Percentiles rank a stretch among this genome's conserved stretches.
Conservation (phyloP, 2,888 invertebrate species). For the Coremacera marginata region DNA sequence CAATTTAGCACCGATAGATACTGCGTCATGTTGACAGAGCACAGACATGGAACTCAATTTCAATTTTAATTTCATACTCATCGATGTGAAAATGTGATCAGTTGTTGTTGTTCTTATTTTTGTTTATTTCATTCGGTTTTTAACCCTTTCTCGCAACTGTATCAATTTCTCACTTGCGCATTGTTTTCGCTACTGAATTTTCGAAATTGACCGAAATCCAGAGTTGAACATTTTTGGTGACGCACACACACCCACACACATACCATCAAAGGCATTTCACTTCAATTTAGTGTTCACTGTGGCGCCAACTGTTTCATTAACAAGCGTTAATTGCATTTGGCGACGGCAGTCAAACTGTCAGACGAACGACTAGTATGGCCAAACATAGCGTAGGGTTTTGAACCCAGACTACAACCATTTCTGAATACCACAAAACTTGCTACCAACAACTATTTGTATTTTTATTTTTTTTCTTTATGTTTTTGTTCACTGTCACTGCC, state of each 20-base stretch:
- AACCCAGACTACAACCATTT: no score
- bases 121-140: no score
- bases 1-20: no score
- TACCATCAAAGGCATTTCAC: not conserved
- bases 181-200: conserved; percentile 3
- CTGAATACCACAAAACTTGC: no score
- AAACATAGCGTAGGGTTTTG: no score
- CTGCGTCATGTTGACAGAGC: conserved; percentile 3
- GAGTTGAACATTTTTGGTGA: not conserved
- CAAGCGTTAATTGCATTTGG: conserved; percentile 30
- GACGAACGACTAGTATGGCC: not conserved
- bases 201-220: conserved; percentile 12
- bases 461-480: no score
- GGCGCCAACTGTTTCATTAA: conserved; percentile 9
- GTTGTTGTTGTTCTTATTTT: not conserved
- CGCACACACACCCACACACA: not conserved
- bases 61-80: conserved; percentile 28
- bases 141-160: not conserved
- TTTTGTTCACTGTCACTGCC: no score
- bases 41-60: conserved; percentile 29
- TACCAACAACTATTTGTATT: no score
- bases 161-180: conserved; percentile 16
- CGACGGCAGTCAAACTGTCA: not conserved
- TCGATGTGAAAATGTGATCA: conserved; percentile 29
- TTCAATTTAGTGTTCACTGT: no score